Conservation (phyloP, 1,140 invertebrate species). For the Maniola jurtina region DNA sequence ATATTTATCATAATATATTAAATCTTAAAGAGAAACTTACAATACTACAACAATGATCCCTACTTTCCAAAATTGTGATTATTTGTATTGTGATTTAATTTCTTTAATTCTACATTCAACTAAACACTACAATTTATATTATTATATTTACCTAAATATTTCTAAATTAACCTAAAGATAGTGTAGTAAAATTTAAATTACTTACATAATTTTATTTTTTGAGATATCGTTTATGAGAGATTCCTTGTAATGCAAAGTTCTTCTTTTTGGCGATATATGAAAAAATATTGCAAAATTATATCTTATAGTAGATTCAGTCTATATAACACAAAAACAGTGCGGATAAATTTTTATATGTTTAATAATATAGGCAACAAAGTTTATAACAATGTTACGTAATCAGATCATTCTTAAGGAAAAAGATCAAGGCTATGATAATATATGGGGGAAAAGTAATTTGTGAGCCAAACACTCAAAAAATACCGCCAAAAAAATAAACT, state of each 20-base stretch:
- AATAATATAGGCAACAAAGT: no score
- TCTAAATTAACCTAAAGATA: background rate
- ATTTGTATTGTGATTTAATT: background rate
- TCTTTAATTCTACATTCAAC: slow-evolving; percentile 1
- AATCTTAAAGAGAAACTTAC: background rate
- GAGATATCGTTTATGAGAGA: background rate
- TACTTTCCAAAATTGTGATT: slow-evolving; percentile 6
- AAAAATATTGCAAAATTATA: background rate
- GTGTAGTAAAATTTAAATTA: background rate
- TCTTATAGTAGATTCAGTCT: no score
- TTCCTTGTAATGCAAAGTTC: background rate
- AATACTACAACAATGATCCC: background rate
- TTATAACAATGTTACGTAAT: no score
- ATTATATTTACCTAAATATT: slow-evolving; percentile 18
- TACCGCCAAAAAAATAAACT: background rate
- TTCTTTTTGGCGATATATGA: background rate
- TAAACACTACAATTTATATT: background rate
- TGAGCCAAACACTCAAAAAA: no score
- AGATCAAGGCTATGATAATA: background rate
- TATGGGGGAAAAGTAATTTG: background rate
- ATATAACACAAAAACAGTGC: no score
- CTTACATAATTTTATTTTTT: background rate
- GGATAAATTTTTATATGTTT: no score
- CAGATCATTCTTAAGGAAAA: no score
- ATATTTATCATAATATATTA: slow-evolving; percentile 11